phyloP scores from a whole-genome alignment of 2,888 invertebrate species.

The Erebia epiphron region DNA sequence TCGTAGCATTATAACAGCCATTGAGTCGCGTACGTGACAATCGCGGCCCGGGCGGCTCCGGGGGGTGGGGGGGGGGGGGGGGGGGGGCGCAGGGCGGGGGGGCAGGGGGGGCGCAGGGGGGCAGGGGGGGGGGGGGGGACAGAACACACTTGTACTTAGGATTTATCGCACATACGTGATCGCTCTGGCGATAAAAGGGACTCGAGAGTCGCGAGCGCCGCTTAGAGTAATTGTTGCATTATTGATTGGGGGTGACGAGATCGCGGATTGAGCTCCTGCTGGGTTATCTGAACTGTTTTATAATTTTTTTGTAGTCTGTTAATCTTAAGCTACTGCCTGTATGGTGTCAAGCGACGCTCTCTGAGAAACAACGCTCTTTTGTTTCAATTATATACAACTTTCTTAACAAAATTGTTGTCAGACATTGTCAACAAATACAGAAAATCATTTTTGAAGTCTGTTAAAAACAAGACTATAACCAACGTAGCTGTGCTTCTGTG shows the following conservation, averaged over 20 bases:
- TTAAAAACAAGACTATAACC: too few relatives aligned
- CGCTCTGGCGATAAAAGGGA: constrained; percentile 47
- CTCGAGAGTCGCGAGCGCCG: constrained; percentile 30
- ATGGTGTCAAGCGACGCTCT: too few relatives aligned
- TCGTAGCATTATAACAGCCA: constrained; percentile 58
- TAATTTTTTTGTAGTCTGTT: not conserved
- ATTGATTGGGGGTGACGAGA: constrained; percentile 44
- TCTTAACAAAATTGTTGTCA: too few relatives aligned
- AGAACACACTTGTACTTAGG: constrained; percentile 45
- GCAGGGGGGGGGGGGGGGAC: constrained; percentile 33
- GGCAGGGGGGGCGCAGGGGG: not conserved
- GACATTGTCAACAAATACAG: too few relatives aligned
- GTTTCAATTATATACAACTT: too few relatives aligned
- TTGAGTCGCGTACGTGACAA: constrained; percentile 55
- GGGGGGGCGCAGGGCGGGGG: not conserved
- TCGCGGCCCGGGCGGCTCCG: constrained; percentile 31
- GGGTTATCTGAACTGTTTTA: not conserved
- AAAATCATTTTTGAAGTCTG: too few relatives aligned
- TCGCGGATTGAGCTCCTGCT: not conserved
- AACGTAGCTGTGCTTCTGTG: too few relatives aligned
- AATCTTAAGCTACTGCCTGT: too few relatives aligned
- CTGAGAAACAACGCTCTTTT: too few relatives aligned
- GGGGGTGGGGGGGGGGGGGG: constrained; percentile 12
- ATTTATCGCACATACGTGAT: constrained; percentile 59
- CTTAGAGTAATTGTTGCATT: constrained; percentile 45